These are phyloP conservation scores for Patella caerulea DNA, from an alignment of 2,888 invertebrate genomes.

Conservation along the genomic window DNA sequence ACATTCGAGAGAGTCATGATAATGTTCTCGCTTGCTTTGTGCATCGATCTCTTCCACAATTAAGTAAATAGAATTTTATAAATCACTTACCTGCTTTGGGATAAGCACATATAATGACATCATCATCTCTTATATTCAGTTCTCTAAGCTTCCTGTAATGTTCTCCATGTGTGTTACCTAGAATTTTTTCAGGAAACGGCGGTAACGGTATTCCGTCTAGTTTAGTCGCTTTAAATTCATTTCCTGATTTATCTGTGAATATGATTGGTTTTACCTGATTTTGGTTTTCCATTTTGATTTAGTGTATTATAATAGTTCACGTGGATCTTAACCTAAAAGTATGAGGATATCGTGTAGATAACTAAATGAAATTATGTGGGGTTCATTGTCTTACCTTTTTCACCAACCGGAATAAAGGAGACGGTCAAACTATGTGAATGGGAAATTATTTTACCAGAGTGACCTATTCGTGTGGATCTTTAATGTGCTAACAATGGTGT, in stretches of 20 bases:
- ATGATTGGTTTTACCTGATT: background rate
- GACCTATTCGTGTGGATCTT: too few species aligned
- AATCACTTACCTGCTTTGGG: background rate
- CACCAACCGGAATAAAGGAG: background rate
- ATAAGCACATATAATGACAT: conserved; percentile 1
- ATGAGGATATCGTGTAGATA: too few species aligned
- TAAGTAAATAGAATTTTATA: too few species aligned
- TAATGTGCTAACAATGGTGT: too few species aligned
- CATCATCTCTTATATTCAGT: conserved; percentile 1
- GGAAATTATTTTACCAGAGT: too few species aligned
- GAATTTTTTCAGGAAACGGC: background rate
- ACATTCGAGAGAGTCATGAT: too few species aligned
- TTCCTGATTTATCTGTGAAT: background rate
- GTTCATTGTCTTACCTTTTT: too few species aligned
- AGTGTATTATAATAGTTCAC: background rate
- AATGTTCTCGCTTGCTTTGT: too few species aligned
- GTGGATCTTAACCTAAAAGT: background rate
- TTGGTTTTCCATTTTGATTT: background rate
- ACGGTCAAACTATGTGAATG: too few species aligned
- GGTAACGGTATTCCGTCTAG: background rate
- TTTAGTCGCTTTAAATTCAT: background rate
- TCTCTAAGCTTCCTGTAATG: background rate
- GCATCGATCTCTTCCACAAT: too few species aligned
- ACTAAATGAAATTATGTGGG: too few species aligned
- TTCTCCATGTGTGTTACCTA: background rate